Conservation (phyloP, 1,140 invertebrate genomes). For the Meloidogyne floridensis region DNA sequence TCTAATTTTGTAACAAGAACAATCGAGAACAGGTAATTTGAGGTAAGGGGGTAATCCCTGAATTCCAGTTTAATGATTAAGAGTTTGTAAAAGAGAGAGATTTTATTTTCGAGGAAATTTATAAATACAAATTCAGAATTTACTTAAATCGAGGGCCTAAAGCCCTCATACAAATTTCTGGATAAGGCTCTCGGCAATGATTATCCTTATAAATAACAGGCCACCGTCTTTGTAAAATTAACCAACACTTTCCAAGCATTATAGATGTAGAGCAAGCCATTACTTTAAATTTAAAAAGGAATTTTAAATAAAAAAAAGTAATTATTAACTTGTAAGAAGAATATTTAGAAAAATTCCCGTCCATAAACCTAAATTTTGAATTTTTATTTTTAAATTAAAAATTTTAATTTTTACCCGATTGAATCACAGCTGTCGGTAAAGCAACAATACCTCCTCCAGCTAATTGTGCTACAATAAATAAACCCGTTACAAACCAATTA, state of each 20-base stretch:
- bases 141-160: slow-evolving; percentile 73
- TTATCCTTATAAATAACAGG: slow-evolving; percentile 70
- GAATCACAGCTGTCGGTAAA: slow-evolving; percentile 73
- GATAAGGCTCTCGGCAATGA: slow-evolving; percentile 74
- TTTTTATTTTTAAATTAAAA: slow-evolving; percentile 62
- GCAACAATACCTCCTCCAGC: slow-evolving; percentile 77
- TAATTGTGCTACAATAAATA: slow-evolving; percentile 77
- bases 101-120: not conserved
- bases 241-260: slow-evolving; percentile 74
- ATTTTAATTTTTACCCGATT: slow-evolving; percentile 70
- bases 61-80: too few species aligned
- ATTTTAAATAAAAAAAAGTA: not conserved
- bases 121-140: not conserved
- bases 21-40: too few species aligned
- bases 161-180: slow-evolving; percentile 73
- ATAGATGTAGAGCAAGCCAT: slow-evolving; percentile 35
- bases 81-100: not conserved
- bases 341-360: slow-evolving; percentile 1
- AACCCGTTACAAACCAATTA: slow-evolving; percentile 27
- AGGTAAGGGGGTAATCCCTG: too few species aligned
- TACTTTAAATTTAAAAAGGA: slow-evolving; percentile 27
- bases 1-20: too few species aligned
- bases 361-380: slow-evolving; percentile 6
- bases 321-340: not conserved
- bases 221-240: slow-evolving; percentile 74